Evolutionary conservation across 2,113 vertebrate genomes (phyloP).

Genomic region (Mungos mungo): DNA sequence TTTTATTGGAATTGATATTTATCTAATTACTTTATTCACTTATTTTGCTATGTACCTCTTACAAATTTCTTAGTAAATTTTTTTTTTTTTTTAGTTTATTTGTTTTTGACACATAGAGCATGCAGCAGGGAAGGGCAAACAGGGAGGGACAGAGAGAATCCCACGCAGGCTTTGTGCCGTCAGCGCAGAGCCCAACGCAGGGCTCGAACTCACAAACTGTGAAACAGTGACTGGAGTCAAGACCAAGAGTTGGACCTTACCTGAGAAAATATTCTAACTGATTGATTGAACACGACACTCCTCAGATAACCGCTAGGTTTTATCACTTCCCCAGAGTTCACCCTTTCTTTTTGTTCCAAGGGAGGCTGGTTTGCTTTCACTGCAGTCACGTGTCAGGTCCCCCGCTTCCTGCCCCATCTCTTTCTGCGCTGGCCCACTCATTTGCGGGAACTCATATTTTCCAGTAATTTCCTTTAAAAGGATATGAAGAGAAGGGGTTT

Average conservation of each 20-base stretch:
- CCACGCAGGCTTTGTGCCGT: too few relatives aligned
- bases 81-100: too few relatives aligned
- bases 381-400: fast-evolving
- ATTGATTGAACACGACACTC: background rate
- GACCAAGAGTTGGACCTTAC: too few relatives aligned
- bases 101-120: too few relatives aligned
- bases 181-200: too few relatives aligned
- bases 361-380: background rate
- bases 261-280: background rate
- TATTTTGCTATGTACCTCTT: background rate
- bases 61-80: background rate
- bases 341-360: background rate
- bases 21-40: background rate
- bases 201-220: too few relatives aligned
- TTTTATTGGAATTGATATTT: background rate
- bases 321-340: background rate
- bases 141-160: too few relatives aligned
- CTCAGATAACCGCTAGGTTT: background rate
- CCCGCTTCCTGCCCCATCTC: background rate
- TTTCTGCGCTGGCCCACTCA: background rate
- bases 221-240: too few relatives aligned
- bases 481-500: background rate
- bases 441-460: background rate
- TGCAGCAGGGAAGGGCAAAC: too few relatives aligned
- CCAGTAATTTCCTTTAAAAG: background rate